Base-by-base conservation (phyloP, 2,888 invertebrate genomes). In the Melipona beecheii region DNA sequence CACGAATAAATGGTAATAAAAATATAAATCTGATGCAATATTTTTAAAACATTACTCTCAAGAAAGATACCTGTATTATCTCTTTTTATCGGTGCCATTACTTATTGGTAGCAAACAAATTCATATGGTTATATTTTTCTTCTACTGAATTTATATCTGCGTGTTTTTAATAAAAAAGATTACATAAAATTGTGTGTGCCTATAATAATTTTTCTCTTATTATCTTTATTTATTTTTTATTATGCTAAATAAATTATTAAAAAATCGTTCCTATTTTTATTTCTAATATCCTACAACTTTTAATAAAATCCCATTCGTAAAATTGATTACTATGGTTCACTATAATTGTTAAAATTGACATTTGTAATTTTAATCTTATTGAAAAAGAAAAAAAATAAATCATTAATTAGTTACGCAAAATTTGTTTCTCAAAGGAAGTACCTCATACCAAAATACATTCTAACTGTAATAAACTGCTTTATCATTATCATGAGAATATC, bases 11-110 rank as follows among this genome's bases (percentile, higher is more conserved):
- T 4, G 36, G n/a, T 70, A 24, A 52, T n/a, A 36, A 81, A 75
- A 21, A 62, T 64, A 80, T n/a, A 43, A 31, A 60, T 81, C 75
- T 87, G 86, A 87, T 17, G 85, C 75, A 85, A 83, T 60, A 58
- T 49, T 69, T 56, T 31, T n/a, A 54, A 27, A 19, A 27, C 13
- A 17, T 81, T 87, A 66, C 78, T 24, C 52, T 31, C 4, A 4
- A 50, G 21, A 11, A 50, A 75, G 81, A 83, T 83, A 78, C 64
- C 64, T 75, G 69, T 86, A 83, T 9, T 43, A 43, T 87, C 75
- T 36, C 9, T 17, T 73, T 69, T 84, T 78, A 75, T 79, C 70
- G 4, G 56, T 56, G n/a, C 27, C 13, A 19, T 31, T 43, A 31
- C 43, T 31, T 36, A n/a, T 62, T n/a, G 21, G n/a, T 56, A 60